These are phyloP conservation scores for Cosmia trapezina DNA, from an alignment of 2,888 invertebrate species.

Conservation along the genomic window DNA sequence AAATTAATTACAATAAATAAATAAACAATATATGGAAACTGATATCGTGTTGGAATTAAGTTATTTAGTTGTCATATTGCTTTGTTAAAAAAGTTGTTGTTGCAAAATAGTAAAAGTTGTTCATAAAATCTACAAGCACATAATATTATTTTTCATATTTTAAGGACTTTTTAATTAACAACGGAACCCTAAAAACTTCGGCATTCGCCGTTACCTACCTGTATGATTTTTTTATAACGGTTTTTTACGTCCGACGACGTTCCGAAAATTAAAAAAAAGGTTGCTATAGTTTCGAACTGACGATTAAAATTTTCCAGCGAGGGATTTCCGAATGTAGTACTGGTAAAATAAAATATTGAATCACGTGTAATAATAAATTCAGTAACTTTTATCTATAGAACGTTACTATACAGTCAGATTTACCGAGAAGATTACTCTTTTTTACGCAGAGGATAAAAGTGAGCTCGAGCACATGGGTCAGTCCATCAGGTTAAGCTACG, in stretches of 20 bases:
- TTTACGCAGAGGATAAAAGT: not conserved
- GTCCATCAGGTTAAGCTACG: too few species aligned
- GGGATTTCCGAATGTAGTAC: conserved; percentile 16
- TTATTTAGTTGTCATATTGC: not conserved
- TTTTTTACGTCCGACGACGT: not conserved
- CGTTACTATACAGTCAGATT: conserved; percentile 5
- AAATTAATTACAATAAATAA: too few species aligned
- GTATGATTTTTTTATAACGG: not conserved
- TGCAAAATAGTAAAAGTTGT: not conserved
- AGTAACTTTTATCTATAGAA: conserved; percentile 12
- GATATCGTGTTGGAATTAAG: not conserved
- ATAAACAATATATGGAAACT: too few species aligned
- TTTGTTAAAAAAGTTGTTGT: not conserved
- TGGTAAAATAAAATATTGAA: conserved; percentile 46
- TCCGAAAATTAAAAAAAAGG: conserved; percentile 5
- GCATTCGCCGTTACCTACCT: not conserved
- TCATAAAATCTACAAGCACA: not conserved
- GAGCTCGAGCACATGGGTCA: too few species aligned
- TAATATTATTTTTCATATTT: not conserved
- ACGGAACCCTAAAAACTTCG: not conserved
- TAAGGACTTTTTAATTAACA: not conserved
- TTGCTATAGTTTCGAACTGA: not conserved
- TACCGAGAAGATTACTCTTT: conserved; percentile 7
- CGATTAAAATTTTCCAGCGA: conserved; percentile 3
- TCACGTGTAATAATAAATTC: conserved; percentile 35